Evolutionary conservation across 2,888 invertebrate genomes (phyloP), one percentile per base, ranked within the genome.

Genomic region (Drosophila pegasa): DNA sequence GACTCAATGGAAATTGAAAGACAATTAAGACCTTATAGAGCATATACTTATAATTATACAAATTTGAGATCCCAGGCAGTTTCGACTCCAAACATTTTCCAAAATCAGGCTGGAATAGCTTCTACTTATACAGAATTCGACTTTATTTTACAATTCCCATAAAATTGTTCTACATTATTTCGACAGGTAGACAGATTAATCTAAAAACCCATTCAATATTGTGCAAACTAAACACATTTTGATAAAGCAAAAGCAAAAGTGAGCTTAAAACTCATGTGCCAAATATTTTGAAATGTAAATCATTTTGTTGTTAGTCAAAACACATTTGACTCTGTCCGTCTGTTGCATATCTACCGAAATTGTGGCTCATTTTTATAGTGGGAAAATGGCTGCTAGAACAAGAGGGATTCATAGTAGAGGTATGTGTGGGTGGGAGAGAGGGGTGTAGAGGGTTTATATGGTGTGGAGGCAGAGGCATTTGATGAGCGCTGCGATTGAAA

Each of bases 401-500:
- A 6, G 20, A 20, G 20, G 20, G 6, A 38, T 38, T 5, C 38
- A 27, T 27, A 8, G 18, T 25, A 7, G 9, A 4, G 20, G 0
- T 1, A 0, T n/a, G n/a, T n/a, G n/a, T n/a, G 43, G 6, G 2
- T 5, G 31, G 8, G 4, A 14, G 27, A 2, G 1, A 22, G 3
- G 47, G 1, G 18, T 4, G 20, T 2, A 3, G 9, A 2, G 8
- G 7, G 10, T 4, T 14, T 2, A 3, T 5, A 2, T 4, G 7
- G 10, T 20, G 33, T 14, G 6, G 29, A 51, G 16, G 16, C 29
- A 37, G 38, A 38, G 35, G n/a, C 10, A 31, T 35, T 10, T 71
- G 60, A 37, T 52, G 66, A 58, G 57, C 56, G 52, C 35, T 47
- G 59, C 37, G 67, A 62, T 59, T 67, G 67, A 74, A 58, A 58